Percentiles rank a stretch among this genome's conserved stretches.
Evolutionary conservation across 2,113 vertebrate species (phyloP).

Genomic region (Ailurus styani): DNA sequence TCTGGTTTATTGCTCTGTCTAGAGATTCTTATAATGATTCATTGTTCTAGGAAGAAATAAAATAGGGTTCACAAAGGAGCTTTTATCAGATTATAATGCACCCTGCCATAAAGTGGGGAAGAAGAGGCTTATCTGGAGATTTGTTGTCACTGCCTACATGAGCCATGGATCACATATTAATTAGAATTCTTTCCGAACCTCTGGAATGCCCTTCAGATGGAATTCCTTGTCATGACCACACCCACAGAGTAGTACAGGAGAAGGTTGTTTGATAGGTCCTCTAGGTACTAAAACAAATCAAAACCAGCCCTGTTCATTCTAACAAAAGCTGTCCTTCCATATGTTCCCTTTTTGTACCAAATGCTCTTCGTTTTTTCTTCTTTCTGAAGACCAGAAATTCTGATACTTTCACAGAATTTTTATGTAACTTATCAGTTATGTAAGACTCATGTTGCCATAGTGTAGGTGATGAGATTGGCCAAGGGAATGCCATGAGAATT

Average conservation of each 20-base stretch:
- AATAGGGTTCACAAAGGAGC: slow-evolving; percentile 58
- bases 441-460: background rate
- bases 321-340: background rate
- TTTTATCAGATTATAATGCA: slow-evolving; percentile 52
- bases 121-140: slow-evolving; percentile 17
- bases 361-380: background rate
- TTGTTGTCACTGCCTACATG: background rate
- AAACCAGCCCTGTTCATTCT: background rate
- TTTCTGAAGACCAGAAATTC: slow-evolving; percentile 9
- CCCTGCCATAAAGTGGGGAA: background rate
- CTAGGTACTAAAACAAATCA: background rate
- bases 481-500: background rate
- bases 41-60: slow-evolving; percentile 62
- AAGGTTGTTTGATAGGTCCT: background rate
- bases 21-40: slow-evolving; percentile 60
- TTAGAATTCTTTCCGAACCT: slow-evolving; percentile 16
- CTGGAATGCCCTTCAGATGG: background rate
- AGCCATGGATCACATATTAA: background rate
- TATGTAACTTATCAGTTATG: background rate
- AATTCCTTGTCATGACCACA: background rate
- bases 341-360: background rate
- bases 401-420: background rate
- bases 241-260: background rate
- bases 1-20: slow-evolving; percentile 59
- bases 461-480: background rate